These are phyloP conservation scores for Pampusana beccarii DNA, from an alignment of 2,113 vertebrate genomes.

Conservation along the genomic window DNA sequence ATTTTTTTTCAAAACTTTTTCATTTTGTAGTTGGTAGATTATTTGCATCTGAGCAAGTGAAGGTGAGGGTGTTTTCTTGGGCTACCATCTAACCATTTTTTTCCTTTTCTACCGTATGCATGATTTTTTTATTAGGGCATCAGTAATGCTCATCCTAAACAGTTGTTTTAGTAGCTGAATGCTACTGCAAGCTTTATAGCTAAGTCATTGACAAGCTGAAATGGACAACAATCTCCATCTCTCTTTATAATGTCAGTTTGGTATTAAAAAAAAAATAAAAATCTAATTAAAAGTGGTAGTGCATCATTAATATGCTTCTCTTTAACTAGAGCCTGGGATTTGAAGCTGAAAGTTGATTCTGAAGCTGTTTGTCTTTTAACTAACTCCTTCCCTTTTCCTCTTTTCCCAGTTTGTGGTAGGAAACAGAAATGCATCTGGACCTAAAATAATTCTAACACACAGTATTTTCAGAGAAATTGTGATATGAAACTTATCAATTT, in stretches of 20 bases:
- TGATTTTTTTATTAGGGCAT: background rate
- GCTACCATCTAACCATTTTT: background rate
- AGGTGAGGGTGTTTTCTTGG: background rate
- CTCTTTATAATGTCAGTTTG: background rate
- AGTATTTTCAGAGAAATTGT: background rate
- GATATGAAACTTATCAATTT: background rate
- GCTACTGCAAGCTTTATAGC: background rate
- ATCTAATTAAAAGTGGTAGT: background rate
- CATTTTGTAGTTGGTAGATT: background rate
- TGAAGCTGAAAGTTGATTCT: background rate
- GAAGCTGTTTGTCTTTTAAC: background rate
- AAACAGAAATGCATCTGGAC: background rate
- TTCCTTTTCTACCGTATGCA: background rate
- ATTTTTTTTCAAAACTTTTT: background rate
- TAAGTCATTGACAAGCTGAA: background rate
- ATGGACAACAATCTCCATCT: background rate
- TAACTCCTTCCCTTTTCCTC: background rate
- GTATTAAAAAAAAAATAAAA: background rate
- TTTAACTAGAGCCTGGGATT: background rate
- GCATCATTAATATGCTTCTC: background rate
- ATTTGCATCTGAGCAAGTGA: background rate
- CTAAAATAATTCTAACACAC: background rate
- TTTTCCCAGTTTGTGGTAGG: background rate
- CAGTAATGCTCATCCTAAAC: background rate
- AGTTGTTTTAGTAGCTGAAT: background rate